A percentile compares a stretch with the other conserved stretches of the same genome.
Conservation (phyloP, 2,797 vertebrate genomes). For the Prionace glauca region DNA sequence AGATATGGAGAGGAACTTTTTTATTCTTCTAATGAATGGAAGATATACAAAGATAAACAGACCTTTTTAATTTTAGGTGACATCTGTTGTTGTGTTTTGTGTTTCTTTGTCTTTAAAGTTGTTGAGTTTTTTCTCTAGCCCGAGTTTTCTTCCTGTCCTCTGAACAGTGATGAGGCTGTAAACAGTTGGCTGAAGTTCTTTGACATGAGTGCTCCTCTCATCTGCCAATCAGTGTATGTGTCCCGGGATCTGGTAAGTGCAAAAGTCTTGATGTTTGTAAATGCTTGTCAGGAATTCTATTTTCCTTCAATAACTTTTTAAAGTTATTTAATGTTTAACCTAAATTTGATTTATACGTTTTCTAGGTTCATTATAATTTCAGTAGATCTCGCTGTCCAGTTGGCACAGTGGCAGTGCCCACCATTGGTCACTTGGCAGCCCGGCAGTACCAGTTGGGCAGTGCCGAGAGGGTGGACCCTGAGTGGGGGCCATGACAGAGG, state of each 20-base stretch:
- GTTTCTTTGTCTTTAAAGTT: not conserved
- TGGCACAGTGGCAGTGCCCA: too few species aligned
- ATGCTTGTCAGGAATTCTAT: not conserved
- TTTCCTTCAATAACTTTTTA: not conserved
- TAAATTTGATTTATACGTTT: not conserved
- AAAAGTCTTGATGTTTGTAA: not conserved
- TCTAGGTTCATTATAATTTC: not conserved
- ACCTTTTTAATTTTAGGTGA: not conserved
- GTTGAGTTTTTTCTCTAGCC: constrained; percentile 58
- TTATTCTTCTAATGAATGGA: not conserved
- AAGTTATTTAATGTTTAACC: not conserved
- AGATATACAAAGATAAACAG: not conserved
- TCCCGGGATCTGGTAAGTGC: constrained; percentile 88
- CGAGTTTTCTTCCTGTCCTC: constrained; percentile 81
- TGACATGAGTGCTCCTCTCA: constrained; percentile 80
- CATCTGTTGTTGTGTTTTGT: not conserved
- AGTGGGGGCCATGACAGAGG: too few species aligned
- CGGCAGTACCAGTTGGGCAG: too few species aligned
- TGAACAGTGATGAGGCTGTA: constrained; percentile 75
- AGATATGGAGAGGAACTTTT: not conserved
- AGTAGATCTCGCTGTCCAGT: too few species aligned
- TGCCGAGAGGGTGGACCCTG: too few species aligned
- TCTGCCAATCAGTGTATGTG: constrained; percentile 89
- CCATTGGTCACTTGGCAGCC: too few species aligned
- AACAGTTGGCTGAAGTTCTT: constrained; percentile 87